Percentiles rank a stretch among this genome's conserved stretches.
phyloP scores from a whole-genome alignment of 2,888 invertebrate genomes.

The Drosophila leonis region DNA sequence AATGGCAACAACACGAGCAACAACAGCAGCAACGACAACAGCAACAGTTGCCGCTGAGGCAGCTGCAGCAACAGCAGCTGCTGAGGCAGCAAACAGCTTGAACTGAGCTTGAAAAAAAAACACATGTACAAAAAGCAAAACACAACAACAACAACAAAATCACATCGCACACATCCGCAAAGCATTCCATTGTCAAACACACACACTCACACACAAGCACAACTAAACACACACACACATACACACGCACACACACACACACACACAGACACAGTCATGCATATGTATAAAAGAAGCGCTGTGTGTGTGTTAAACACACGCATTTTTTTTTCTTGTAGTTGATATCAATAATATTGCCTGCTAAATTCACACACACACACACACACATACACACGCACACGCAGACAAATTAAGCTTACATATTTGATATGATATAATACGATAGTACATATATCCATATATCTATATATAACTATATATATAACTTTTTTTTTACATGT shows the following conservation, averaged over 20 bases:
- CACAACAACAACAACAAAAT: constrained; percentile 11
- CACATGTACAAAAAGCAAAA: constrained; percentile 48
- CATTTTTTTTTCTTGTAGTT: constrained; percentile 29
- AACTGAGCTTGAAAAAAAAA: constrained; percentile 36
- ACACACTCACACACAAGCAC: constrained; percentile 1
- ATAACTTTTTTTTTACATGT: constrained; percentile 42
- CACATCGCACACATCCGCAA: constrained; percentile 23
- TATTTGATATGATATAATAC: constrained; percentile 17
- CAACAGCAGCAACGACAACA: constrained; percentile 13
- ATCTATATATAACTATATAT: constrained; percentile 13
- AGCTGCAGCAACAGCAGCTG: constrained; percentile 2
- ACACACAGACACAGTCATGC: background rate
- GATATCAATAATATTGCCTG: constrained; percentile 9
- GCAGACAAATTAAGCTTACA: constrained; percentile 14
- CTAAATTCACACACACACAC: constrained; percentile 10
- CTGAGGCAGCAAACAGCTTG: constrained; percentile 24
- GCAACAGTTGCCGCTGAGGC: constrained; percentile 1
- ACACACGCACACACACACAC: constrained; percentile 8
- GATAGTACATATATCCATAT: constrained; percentile 15
- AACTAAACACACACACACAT: background rate
- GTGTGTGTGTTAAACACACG: constrained; percentile 2
- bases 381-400: constrained; percentile 5
- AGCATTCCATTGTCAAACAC: constrained; percentile 37
- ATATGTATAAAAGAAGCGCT: constrained; percentile 33
- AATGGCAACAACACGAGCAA: background rate